Evolutionary conservation across 2,888 invertebrate species (phyloP).

Genomic region (Macaria liturata): DNA sequence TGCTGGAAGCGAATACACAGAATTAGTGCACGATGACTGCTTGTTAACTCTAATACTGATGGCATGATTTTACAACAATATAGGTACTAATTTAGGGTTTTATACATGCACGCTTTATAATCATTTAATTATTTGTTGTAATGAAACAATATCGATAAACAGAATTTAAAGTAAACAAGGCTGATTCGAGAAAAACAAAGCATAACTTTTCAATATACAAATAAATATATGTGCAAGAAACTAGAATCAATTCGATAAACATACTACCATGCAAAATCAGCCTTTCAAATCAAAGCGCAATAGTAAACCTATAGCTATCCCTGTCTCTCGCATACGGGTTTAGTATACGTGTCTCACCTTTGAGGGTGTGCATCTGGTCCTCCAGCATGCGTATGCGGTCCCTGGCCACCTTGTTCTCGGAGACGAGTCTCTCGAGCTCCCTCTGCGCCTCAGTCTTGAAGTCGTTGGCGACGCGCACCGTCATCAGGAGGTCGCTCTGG

Average conservation of each 20-base stretch:
- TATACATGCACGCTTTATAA: conserved; percentile 11
- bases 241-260: conserved; percentile 7
- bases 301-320: conserved; percentile 10
- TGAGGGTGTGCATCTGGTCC: conserved; percentile 91
- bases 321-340: neutral
- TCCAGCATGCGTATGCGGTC: conserved; percentile 90
- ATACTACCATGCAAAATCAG: conserved; percentile 15
- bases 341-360: conserved; percentile 75
- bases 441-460: conserved; percentile 97
- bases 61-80: conserved; percentile 17
- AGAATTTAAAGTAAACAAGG: too few relatives aligned
- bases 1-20: conserved; percentile 60
- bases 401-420: conserved; percentile 91
- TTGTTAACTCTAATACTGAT: conserved; percentile 50
- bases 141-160: too few relatives aligned
- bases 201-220: too few relatives aligned
- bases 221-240: neutral
- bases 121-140: neutral
- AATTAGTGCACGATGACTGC: conserved; percentile 72
- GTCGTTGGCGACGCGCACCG: conserved; percentile 97
- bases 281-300: conserved; percentile 18
- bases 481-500: conserved; percentile 95
- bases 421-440: conserved; percentile 90
- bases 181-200: too few relatives aligned
- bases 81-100: neutral